phyloP scores from a whole-genome alignment of 2,113 vertebrate genomes.

The Leuciscus idus region DNA sequence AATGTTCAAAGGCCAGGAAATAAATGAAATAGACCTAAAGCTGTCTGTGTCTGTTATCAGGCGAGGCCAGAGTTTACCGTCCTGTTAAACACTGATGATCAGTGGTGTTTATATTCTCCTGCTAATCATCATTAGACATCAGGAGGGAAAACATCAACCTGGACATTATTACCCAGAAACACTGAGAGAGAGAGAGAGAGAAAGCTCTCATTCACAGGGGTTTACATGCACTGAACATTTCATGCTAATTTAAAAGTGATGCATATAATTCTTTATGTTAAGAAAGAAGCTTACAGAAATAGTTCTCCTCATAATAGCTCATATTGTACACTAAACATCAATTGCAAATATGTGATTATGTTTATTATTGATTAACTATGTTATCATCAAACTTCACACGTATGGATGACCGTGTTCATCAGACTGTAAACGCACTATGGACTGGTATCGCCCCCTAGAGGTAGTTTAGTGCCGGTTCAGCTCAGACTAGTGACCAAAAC shows the following conservation, averaged over 20 bases:
- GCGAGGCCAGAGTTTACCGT: background rate
- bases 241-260: background rate
- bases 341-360: background rate
- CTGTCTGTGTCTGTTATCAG: conserved; percentile 12
- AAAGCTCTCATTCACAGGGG: background rate
- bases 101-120: background rate
- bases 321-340: background rate
- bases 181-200: background rate
- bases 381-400: background rate
- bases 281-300: too few relatives aligned
- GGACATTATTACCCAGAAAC: background rate
- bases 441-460: background rate
- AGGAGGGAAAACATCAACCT: background rate
- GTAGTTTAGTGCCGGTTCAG: background rate
- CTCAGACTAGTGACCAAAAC: background rate
- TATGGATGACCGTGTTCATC: background rate
- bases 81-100: background rate
- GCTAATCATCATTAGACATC: background rate
- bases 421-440: background rate
- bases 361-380: background rate
- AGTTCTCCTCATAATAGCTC: background rate
- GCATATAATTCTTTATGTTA: too few relatives aligned
- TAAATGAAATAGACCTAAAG: background rate
- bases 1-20: background rate
- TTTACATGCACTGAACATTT: too few relatives aligned